Conservation (phyloP, 2,113 vertebrate genomes). For the Thymallus thymallus region DNA sequence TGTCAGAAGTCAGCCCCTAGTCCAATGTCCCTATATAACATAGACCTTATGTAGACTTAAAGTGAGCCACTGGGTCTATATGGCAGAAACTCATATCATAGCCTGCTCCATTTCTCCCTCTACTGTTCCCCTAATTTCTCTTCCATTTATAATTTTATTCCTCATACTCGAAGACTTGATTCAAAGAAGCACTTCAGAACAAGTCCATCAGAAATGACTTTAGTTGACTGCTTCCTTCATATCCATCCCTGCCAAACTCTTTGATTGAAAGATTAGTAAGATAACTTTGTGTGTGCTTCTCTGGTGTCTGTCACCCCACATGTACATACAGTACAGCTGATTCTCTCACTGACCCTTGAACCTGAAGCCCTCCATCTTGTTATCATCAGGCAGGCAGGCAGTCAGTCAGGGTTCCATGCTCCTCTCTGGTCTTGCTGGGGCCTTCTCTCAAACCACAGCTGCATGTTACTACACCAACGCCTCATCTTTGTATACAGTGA, state of each 20-base stretch:
- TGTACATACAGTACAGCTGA: background rate
- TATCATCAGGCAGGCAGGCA: constrained; percentile 15
- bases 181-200: too few species aligned
- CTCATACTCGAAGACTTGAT: background rate
- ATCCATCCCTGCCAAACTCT: too few species aligned
- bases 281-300: too few species aligned
- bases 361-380: constrained; percentile 9
- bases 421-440: background rate
- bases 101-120: background rate
- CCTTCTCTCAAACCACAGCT: background rate
- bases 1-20: too few species aligned
- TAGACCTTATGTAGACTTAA: too few species aligned
- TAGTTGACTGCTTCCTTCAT: too few species aligned
- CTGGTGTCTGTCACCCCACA: constrained; percentile 8
- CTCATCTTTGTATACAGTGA: too few species aligned
- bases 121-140: background rate
- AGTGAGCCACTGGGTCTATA: too few species aligned
- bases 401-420: background rate
- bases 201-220: too few species aligned
- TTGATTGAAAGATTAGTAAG: too few species aligned
- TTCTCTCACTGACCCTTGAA: background rate
- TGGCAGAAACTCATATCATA: too few species aligned
- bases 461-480: background rate
- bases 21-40: too few species aligned
- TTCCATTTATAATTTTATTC: background rate